Conservation (phyloP, 2,797 vertebrate genomes). For the Myotis vivesi region DNA sequence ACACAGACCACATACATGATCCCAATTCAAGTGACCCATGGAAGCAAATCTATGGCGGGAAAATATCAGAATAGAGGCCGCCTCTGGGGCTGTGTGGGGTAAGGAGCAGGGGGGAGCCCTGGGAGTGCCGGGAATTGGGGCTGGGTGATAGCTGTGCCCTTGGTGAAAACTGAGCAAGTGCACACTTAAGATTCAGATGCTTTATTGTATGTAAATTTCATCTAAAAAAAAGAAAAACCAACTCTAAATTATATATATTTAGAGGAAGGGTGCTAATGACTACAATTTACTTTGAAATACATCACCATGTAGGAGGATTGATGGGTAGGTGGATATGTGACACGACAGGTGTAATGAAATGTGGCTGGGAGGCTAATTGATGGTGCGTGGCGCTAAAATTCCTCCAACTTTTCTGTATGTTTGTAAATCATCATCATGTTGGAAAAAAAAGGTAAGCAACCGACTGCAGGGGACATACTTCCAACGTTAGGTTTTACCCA, state of each 20-base stretch:
- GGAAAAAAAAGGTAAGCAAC: neutral
- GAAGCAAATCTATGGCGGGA: neutral
- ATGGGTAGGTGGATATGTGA: too few species aligned
- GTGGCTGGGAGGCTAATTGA: neutral
- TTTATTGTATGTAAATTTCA: neutral
- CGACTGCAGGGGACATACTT: neutral
- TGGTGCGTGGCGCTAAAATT: neutral
- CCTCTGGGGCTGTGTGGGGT: neutral
- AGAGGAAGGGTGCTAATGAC: neutral
- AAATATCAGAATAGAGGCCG: neutral
- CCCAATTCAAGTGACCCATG: neutral
- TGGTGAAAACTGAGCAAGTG: neutral
- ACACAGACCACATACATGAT: neutral
- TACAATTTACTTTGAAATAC: neutral
- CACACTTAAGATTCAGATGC: neutral
- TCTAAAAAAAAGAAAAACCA: neutral
- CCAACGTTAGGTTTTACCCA: neutral
- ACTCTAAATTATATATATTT: neutral
- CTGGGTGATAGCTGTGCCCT: neutral
- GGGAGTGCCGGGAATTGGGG: neutral
- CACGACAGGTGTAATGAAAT: neutral
- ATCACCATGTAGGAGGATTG: neutral
- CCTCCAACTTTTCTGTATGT: neutral
- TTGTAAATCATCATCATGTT: neutral
- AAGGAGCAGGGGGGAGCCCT: neutral